A percentile compares a stretch with the other conserved stretches of the same genome.
phyloP scores from a whole-genome alignment of 2,797 vertebrate genomes.

The Sebastolobus altivelis region DNA sequence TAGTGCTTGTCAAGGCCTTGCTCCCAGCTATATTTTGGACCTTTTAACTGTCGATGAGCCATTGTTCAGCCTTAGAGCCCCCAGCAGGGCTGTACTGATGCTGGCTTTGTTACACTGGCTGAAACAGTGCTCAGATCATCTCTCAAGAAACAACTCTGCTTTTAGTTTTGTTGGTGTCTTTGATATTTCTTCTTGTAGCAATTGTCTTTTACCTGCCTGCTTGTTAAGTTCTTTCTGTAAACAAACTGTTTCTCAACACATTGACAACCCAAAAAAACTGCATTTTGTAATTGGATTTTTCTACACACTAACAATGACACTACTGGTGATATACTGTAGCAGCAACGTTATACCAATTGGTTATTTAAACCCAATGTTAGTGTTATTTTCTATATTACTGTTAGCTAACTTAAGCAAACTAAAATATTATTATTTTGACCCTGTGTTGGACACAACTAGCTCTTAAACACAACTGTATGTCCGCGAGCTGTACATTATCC shows the following conservation, averaged over 20 bases:
- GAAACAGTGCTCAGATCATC: constrained; percentile 50
- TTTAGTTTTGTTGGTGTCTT: constrained; percentile 7
- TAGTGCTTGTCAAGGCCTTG: constrained; percentile 52
- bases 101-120: constrained; percentile 39
- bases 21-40: constrained; percentile 54
- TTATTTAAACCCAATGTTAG: background rate
- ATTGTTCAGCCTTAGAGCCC: constrained; percentile 54
- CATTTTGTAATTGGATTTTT: background rate
- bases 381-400: background rate
- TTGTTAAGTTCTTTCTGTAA: constrained; percentile 9
- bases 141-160: constrained; percentile 31
- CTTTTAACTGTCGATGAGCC: constrained; percentile 58
- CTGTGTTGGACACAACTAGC: background rate
- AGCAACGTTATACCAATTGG: background rate
- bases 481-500: no score
- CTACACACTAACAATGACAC: background rate
- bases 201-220: constrained; percentile 7
- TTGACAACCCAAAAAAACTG: background rate
- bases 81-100: constrained; percentile 14
- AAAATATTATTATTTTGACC: background rate
- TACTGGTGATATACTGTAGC: background rate
- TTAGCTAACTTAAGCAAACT: background rate
- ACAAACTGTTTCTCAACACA: background rate
- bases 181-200: constrained; percentile 1
- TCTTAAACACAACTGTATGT: background rate